phyloP scores from a whole-genome alignment of 30 jellyfish, hydroid and myxozoan species.

The Sanderia malayensis region DNA sequence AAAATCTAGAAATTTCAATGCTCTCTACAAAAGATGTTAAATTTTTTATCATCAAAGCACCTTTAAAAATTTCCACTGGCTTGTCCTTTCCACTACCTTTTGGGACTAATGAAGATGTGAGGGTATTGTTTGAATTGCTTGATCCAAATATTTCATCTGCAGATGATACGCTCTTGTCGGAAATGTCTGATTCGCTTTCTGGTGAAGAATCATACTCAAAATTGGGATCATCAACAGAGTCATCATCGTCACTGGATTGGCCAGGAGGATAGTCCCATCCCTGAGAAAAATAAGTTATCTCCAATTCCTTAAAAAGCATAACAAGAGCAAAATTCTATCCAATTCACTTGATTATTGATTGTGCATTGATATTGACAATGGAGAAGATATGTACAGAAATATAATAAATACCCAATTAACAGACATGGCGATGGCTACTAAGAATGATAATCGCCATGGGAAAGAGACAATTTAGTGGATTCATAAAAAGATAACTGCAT shows the following conservation, averaged over 20 bases:
- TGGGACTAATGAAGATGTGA: background rate
- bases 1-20: background rate
- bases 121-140: background rate
- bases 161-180: background rate
- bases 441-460: background rate
- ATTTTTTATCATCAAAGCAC: background rate
- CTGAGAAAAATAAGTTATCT: background rate
- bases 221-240: background rate
- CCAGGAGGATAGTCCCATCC: conserved; percentile 4
- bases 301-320: background rate
- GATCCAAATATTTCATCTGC: background rate
- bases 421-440: background rate
- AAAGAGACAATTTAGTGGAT: background rate
- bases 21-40: background rate
- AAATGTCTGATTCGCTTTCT: background rate
- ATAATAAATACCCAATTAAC: background rate
- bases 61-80: background rate
- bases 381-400: background rate
- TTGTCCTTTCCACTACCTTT: background rate
- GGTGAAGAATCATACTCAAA: background rate
- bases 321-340: background rate
- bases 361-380: background rate
- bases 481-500: background rate
- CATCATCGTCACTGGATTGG: background rate
- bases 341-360: background rate